Evolutionary conservation across 2,888 invertebrate genomes (phyloP).

Genomic region (Scaeva pyrastri): DNA sequence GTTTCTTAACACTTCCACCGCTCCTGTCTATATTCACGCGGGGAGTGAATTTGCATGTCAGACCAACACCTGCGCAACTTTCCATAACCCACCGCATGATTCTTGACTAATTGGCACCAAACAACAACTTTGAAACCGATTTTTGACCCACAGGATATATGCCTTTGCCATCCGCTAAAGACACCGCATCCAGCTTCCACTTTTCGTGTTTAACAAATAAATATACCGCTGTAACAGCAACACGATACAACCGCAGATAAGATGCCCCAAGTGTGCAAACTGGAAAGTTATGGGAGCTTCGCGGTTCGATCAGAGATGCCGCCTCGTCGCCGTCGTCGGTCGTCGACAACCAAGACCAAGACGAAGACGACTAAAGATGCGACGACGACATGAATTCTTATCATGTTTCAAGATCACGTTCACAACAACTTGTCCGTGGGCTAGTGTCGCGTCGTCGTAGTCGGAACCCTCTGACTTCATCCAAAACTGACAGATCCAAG

Average conservation of each 20-base stretch:
- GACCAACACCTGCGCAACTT: neutral
- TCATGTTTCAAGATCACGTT: conserved; percentile 54
- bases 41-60: neutral
- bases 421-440: conserved; percentile 45
- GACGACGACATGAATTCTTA: conserved; percentile 35
- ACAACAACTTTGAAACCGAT: conserved; percentile 52
- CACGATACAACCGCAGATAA: conserved; percentile 71
- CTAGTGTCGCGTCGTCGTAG: conserved; percentile 20
- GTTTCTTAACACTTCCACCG: neutral
- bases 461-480: neutral
- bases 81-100: neutral
- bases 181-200: conserved; percentile 64
- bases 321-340: conserved; percentile 29
- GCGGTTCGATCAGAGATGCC: conserved; percentile 39
- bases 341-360: conserved; percentile 12
- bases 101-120: conserved; percentile 61
- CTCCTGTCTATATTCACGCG: neutral
- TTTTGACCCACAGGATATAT: conserved; percentile 57
- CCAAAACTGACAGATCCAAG: conserved; percentile 43
- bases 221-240: conserved; percentile 60
- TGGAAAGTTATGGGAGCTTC: conserved; percentile 68
- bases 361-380: conserved; percentile 19
- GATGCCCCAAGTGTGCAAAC: conserved; percentile 44
- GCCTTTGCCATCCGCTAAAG: conserved; percentile 41
- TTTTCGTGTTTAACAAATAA: conserved; percentile 72